Conservation (phyloP, 2,113 vertebrate species). For the Struthio camelus region DNA sequence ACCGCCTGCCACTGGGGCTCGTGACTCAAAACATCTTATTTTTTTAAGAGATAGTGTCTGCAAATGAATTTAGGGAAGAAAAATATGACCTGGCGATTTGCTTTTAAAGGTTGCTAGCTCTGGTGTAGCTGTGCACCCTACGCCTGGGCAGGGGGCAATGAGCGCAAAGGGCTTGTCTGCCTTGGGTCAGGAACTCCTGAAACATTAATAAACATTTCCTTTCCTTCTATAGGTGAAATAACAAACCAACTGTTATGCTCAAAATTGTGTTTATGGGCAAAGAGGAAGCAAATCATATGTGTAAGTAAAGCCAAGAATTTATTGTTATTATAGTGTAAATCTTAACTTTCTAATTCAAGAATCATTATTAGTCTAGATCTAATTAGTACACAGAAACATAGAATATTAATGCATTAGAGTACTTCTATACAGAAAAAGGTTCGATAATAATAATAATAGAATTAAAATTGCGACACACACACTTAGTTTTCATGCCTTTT, state of each 20-base stretch:
- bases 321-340: not conserved
- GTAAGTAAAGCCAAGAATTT: not conserved
- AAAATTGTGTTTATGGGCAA: not conserved
- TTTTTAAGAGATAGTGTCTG: not conserved
- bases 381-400: not conserved
- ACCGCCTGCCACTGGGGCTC: not conserved
- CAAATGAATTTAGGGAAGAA: not conserved
- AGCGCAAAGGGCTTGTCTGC: rapidly evolving
- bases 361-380: not conserved
- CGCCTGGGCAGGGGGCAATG: not conserved
- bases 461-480: not conserved
- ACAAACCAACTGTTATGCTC: not conserved
- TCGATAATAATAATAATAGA: not conserved
- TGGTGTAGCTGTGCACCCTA: not conserved
- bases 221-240: not conserved
- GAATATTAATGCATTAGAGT: not conserved
- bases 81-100: not conserved
- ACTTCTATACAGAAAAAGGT: not conserved
- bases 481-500: not conserved
- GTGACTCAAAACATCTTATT: not conserved
- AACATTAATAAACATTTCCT: not conserved
- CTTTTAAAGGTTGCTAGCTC: not conserved
- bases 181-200: not conserved
- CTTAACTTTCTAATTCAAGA: not conserved
- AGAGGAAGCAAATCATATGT: not conserved